Conservation (phyloP, 2,888 invertebrate species). For the Ectemnius lituratus region DNA sequence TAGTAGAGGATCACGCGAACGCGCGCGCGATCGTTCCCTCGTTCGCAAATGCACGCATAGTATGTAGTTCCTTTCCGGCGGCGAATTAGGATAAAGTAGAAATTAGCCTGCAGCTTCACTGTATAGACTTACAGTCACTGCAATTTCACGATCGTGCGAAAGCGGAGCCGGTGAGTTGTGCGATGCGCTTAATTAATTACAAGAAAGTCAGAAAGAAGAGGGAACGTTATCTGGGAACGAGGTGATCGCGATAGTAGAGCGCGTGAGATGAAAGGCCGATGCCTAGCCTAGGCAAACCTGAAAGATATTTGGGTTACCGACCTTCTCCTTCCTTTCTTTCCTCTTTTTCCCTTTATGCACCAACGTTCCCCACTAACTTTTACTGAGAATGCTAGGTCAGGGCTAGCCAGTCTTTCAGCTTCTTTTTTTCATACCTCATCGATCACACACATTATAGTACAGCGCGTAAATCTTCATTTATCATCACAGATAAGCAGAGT, state of each 20-base stretch:
- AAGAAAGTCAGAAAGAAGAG: constrained; percentile 54
- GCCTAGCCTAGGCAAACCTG: constrained; percentile 36
- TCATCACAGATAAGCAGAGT: too few species aligned
- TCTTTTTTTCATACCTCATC: neutral
- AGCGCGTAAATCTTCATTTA: too few species aligned
- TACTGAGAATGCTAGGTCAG: constrained; percentile 47
- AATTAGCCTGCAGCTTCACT: constrained; percentile 24
- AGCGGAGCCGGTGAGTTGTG: constrained; percentile 48
- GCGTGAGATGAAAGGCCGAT: constrained; percentile 37
- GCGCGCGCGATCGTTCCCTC: too few species aligned
- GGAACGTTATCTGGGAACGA: constrained; percentile 53
- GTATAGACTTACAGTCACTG: neutral
- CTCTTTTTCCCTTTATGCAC: constrained; percentile 30
- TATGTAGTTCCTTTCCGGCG: neutral
- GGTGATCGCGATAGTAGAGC: constrained; percentile 53
- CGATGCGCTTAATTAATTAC: constrained; percentile 58
- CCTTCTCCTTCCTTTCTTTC: constrained; percentile 32
- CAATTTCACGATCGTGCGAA: constrained; percentile 54
- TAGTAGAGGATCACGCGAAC: too few species aligned
- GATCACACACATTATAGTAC: too few species aligned
- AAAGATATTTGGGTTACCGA: constrained; percentile 57
- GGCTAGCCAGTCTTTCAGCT: constrained; percentile 37
- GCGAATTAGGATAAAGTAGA: constrained; percentile 50
- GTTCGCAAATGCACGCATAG: neutral
- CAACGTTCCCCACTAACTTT: constrained; percentile 47